A percentile compares a stretch with the other conserved stretches of the same genome.
Conservation (phyloP, 2,797 vertebrate species). For the Kryptolebias ocellatus region DNA sequence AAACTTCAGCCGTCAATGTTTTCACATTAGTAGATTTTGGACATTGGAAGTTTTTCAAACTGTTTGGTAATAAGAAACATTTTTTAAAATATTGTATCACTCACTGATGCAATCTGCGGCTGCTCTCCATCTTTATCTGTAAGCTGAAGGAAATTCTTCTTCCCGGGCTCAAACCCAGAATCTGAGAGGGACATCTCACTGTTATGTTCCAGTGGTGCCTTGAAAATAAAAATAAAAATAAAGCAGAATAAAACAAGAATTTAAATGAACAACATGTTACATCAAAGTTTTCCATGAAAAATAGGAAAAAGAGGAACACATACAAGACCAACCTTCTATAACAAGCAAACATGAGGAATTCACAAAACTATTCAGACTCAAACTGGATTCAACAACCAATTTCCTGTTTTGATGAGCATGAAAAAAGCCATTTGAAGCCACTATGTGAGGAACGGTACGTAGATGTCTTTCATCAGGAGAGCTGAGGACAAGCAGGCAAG, state of each 20-base stretch:
- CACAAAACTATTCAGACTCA: slow-evolving; percentile 38
- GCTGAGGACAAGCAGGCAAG: slow-evolving; percentile 49
- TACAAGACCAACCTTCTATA: not conserved
- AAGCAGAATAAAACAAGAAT: not conserved
- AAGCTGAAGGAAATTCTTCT: slow-evolving; percentile 95
- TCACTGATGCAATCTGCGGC: slow-evolving; percentile 89
- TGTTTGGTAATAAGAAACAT: not conserved
- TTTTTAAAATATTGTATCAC: slow-evolving; percentile 41
- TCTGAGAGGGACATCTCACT: slow-evolving; percentile 91
- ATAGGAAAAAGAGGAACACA: not conserved
- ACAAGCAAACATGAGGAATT: slow-evolving; percentile 26
- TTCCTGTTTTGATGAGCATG: slow-evolving; percentile 19
- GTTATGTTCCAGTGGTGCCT: slow-evolving; percentile 89
- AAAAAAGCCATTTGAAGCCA: slow-evolving; percentile 40
- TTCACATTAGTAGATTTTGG: not conserved
- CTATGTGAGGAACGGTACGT: slow-evolving; percentile 38
- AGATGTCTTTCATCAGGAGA: slow-evolving; percentile 27
- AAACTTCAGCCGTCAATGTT: not conserved
- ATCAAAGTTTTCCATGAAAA: not conserved
- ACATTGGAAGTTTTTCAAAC: not conserved
- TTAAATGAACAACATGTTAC: slow-evolving; percentile 3
- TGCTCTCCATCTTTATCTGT: slow-evolving; percentile 97
- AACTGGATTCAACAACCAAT: slow-evolving; percentile 35
- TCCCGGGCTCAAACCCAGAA: slow-evolving; percentile 93
- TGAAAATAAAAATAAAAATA: not conserved